Evolutionary conservation across 2,888 invertebrate genomes (phyloP).

Genomic region (Agrotis clavis): DNA sequence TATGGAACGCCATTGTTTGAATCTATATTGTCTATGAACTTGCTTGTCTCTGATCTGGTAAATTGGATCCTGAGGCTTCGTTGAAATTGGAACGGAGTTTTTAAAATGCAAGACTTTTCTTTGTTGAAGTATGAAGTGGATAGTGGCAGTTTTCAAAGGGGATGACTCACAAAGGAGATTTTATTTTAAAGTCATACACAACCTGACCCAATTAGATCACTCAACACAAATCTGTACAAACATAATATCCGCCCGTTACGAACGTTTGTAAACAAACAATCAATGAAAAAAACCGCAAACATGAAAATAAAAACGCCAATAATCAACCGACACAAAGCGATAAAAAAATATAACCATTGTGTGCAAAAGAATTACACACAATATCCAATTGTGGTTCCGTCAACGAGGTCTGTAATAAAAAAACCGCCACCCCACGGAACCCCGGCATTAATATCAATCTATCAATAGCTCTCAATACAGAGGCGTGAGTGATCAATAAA

Average conservation of each 20-base stretch:
- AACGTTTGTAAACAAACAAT: conserved; percentile 68
- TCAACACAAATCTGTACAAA: conserved; percentile 49
- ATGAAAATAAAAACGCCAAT: conserved; percentile 80
- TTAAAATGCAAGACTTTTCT: conserved; percentile 44
- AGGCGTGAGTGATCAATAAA: conserved; percentile 88
- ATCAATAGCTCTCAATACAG: conserved; percentile 87
- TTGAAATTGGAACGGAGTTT: conserved; percentile 59
- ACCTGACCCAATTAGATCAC: conserved; percentile 57
- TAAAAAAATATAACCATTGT: conserved; percentile 77
- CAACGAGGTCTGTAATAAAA: conserved; percentile 84
- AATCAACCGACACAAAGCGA: conserved; percentile 76
- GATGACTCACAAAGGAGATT: conserved; percentile 27
- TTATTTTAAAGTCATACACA: conserved; percentile 42
- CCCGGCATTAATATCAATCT: conserved; percentile 88
- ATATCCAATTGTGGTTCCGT: conserved; percentile 87
- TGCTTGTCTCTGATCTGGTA: conserved; percentile 76
- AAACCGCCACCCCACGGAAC: conserved; percentile 82
- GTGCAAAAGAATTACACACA: conserved; percentile 84
- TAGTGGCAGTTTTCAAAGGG: conserved; percentile 34
- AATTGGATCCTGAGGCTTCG: conserved; percentile 70
- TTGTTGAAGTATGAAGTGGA: conserved; percentile 23
- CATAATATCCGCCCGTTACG: conserved; percentile 60
- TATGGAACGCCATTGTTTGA: conserved; percentile 82
- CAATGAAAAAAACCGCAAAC: conserved; percentile 69
- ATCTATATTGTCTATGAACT: conserved; percentile 85